These are phyloP conservation scores for Ammodytes dubius DNA, from an alignment of 2,113 vertebrate genomes.

Conservation along the genomic window DNA sequence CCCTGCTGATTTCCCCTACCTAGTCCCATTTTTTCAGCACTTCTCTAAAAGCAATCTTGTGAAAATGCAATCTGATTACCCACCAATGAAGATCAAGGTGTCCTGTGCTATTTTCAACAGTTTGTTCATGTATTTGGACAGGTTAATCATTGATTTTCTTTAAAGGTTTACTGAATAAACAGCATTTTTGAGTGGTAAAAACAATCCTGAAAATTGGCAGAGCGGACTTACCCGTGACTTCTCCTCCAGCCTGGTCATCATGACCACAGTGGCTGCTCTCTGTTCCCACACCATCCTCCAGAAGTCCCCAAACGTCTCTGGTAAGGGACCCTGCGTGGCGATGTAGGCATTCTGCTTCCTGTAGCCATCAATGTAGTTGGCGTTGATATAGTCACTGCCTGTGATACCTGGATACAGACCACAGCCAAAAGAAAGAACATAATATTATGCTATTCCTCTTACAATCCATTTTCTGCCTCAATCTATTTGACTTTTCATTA, in stretches of 20 bases:
- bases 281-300: constrained; percentile 99
- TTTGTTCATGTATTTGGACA: constrained; percentile 12
- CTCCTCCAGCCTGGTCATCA: constrained; percentile 99
- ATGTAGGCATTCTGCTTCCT: constrained; percentile 99
- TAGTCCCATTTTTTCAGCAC: constrained; percentile 22
- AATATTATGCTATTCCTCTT: neutral
- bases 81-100: constrained; percentile 32
- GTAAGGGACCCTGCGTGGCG: constrained; percentile 95
- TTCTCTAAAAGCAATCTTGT: constrained; percentile 31
- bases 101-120: constrained; percentile 28
- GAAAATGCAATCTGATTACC: constrained; percentile 54
- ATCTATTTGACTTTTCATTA: constrained; percentile 1
- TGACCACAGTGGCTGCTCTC: constrained; percentile 95
- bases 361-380: constrained; percentile 99
- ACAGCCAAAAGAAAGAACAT: neutral
- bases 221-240: constrained; percentile 91
- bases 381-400: constrained; percentile 97
- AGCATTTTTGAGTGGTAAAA: neutral
- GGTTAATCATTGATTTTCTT: constrained; percentile 40
- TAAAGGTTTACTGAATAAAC: constrained; percentile 20
- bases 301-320: constrained; percentile 98
- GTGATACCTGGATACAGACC: constrained; percentile 88
- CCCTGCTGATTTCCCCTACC: constrained; percentile 5
- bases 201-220: neutral
- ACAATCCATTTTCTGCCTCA: neutral